Base-by-base conservation (phyloP, 2,113 vertebrate genomes). In the Seriola quinqueradiata region DNA sequence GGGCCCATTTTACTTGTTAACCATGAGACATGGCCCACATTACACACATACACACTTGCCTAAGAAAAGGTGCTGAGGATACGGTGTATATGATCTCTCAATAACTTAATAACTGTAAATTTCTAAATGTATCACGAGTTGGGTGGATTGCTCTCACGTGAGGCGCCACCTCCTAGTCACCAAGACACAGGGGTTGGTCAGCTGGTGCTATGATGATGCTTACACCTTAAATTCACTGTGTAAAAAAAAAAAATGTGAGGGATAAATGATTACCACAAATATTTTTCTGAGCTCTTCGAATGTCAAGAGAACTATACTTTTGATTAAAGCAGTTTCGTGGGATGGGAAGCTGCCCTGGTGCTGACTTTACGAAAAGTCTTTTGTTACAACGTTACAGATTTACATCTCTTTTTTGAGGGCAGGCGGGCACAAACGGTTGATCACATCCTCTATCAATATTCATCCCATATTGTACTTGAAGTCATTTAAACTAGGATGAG, bases 381-480 rank as follows among this genome's bases (percentile, higher is more conserved):
- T 90, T 89, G 79, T 88, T 90, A 88, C 82, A 73, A 89, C 68
- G 79, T 90, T 91, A 85, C 80, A 87, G 69, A 88, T 84, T 71
- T 67, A 50, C 86, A 83, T 88, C 87, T 89, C 86, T 81, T 71
- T 89, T 89, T 83, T 75, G 52, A 74, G 61, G 80, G 63, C 42
- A 60, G 69, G 57, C 65, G 77, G 90, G 82, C 77, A 75, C 90
- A 77, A 73, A 87, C 72, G 69, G 77, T 66, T 70, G 50, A 89
- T 75, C n/a, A 77, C 65, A 70, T 86, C 77, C 82, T 85, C 73
- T 89, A 80, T 76, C 75, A 69, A 88, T 75, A 77, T 86, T 86
- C 82, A 87, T 85, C 89, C 77, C 89, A 90, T 75, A 78, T 83
- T 90, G 91, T 95, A 95, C 94, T 94, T 94, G 92, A 94, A 93